Evolutionary conservation across 2,113 vertebrate genomes (phyloP), one percentile per base, ranked within the genome.

Genomic region (Pterophyllum scalare): DNA sequence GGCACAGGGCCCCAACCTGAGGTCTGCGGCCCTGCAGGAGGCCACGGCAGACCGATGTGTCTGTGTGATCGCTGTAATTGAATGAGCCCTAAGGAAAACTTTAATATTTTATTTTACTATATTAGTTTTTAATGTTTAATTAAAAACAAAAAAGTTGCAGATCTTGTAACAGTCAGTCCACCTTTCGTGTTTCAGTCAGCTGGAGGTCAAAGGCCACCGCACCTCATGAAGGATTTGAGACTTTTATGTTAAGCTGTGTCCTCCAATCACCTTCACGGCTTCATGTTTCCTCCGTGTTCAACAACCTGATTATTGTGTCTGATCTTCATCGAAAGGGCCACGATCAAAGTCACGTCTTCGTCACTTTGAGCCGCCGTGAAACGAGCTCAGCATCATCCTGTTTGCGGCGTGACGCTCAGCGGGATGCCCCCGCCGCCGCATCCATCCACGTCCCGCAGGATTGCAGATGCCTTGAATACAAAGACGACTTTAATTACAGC

Each of bases 301-400:
- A 85, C 87, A 85, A 59, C 62, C 58, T 2, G 19, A 72, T 60
- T 43, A 40, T 61, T 59, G 24, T 78, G 22, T 59, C 67, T 2
- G 46, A 82, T 86, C 83, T 79, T 46, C 14, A 54, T 82, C 67
- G 14, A 19, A 80, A 62, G 56, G 70, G 80, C 80, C 19, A 1
- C 43, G 35, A 82, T 77, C 61, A n/a, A 75, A 75, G 75, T 54
- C 46, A 20, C 19, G 9, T 60, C 75, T 80, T 72, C 67, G 12
- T 60, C 75, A 54, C 2, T 40, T 5, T 59, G 26, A 86, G 77
- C 65, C 1, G 6, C 75, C 65, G 12, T 82, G 86, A 88, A 84
- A 88, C 61, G 22, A 83, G 79, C 78, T 89, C 62, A 61, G 35
- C 72, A 26, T 88, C 82, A 88, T 92, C 87, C 80, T 78, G 72